A percentile compares a stretch with the other conserved stretches of the same genome.
These are phyloP conservation scores for Eulemur mongoz DNA, from an alignment of 2,797 vertebrate species.

Conservation along the genomic window DNA sequence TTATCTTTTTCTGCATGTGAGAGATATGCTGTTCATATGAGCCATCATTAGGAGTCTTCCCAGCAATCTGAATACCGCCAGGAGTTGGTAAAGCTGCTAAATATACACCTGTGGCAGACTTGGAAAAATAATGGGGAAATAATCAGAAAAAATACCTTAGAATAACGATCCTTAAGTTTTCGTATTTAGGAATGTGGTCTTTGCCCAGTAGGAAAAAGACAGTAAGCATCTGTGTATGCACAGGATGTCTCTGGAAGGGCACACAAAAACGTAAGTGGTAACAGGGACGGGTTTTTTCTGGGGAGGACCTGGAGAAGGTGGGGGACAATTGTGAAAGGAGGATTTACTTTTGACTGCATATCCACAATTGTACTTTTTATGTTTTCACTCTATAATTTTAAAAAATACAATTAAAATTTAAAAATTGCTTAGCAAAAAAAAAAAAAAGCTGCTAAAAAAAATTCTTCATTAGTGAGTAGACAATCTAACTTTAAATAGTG, in stretches of 20 bases:
- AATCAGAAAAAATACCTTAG: neutral
- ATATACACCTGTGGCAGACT: constrained; percentile 99
- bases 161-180: neutral
- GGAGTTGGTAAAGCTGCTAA: constrained; percentile 94
- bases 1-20: constrained; percentile 98
- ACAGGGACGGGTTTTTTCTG: neutral
- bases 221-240: neutral
- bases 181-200: neutral
- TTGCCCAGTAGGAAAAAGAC: neutral
- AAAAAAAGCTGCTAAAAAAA: neutral
- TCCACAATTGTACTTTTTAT: neutral
- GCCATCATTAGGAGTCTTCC: constrained; percentile 95
- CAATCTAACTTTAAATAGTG: neutral
- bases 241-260: neutral
- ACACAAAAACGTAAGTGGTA: neutral
- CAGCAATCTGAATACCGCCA: constrained; percentile 96
- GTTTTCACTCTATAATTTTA: neutral
- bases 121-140: constrained; percentile 22
- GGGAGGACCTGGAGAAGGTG: too few species aligned
- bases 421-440: neutral
- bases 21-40: constrained; percentile 95
- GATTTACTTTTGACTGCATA: neutral
- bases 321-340: neutral
- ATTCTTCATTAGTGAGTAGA: neutral
- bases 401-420: neutral